Percentiles rank a stretch among this genome's conserved stretches.
Evolutionary conservation across 92 coral and sea anemone genomes (phyloP).

Genomic region (Phymanthus crucifer): DNA sequence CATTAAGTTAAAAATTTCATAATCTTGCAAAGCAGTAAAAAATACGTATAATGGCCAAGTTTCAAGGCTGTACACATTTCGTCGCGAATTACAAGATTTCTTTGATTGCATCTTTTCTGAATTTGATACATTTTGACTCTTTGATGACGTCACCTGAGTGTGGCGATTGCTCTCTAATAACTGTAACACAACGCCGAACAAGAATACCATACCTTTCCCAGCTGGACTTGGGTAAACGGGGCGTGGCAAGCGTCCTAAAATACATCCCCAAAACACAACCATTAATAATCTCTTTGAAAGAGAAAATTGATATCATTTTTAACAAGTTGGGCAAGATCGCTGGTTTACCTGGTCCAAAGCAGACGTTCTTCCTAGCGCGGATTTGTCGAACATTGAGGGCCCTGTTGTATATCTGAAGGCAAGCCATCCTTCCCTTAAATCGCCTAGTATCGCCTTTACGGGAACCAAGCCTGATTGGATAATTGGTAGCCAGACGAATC

Average conservation of each 20-base stretch:
- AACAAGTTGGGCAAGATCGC: background rate
- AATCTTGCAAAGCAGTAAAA: too few relatives aligned
- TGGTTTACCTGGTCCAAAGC: constrained; percentile 63
- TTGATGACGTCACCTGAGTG: too few relatives aligned
- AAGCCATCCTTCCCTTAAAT: constrained; percentile 74
- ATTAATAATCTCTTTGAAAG: too few relatives aligned
- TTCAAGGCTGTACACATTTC: too few relatives aligned
- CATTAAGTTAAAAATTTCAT: too few relatives aligned
- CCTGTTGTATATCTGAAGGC: constrained; percentile 69
- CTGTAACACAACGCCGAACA: background rate
- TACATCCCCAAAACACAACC: too few relatives aligned
- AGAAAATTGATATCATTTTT: background rate
- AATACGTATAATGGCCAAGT: too few relatives aligned
- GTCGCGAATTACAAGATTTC: too few relatives aligned
- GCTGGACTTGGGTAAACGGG: constrained; percentile 20
- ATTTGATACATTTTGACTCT: too few relatives aligned
- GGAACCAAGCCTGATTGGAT: constrained; percentile 65
- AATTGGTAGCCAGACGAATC: constrained; percentile 65
- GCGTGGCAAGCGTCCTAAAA: constrained; percentile 30
- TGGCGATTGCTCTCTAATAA: too few relatives aligned
- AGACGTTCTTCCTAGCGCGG: constrained; percentile 44
- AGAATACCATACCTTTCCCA: constrained; percentile 22
- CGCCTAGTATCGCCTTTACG: constrained; percentile 42
- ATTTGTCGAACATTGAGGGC: constrained; percentile 61
- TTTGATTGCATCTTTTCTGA: too few relatives aligned